Conservation (phyloP, 92 coral and sea anemone species). For the Galaxea fascicularis region DNA sequence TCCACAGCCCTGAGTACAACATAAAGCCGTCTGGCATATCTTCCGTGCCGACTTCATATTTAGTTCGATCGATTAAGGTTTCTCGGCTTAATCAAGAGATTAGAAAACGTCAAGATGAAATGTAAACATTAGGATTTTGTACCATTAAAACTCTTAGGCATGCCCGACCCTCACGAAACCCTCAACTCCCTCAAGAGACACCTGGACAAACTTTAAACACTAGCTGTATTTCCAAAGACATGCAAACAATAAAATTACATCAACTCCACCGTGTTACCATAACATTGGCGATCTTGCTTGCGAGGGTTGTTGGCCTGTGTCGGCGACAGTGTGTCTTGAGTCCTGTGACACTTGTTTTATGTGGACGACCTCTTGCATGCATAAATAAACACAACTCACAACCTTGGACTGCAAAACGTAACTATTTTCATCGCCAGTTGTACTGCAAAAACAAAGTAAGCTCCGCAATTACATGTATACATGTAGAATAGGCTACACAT, state of each 20-base stretch:
- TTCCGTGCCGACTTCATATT: constrained; percentile 21
- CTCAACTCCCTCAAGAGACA: background rate
- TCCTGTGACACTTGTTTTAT: background rate
- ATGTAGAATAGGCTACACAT: no score
- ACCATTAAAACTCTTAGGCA: background rate
- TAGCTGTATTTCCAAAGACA: background rate
- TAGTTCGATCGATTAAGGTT: constrained; percentile 20
- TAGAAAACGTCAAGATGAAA: constrained; percentile 3
- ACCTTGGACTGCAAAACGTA: no score
- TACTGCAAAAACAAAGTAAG: no score
- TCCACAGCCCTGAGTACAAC: background rate
- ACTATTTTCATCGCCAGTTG: no score
- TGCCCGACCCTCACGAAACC: constrained; percentile 19
- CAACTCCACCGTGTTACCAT: background rate
- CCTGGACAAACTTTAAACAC: background rate
- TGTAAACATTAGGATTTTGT: constrained; percentile 2
- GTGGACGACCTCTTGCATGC: background rate
- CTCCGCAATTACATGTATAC: no score
- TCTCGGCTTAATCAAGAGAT: constrained; percentile 16
- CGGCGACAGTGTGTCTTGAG: background rate
- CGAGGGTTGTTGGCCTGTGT: background rate
- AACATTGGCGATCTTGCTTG: background rate
- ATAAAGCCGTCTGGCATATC: background rate
- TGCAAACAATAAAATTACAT: background rate
- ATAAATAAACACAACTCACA: background rate